Evolutionary conservation across 2,888 invertebrate genomes (phyloP), one percentile per base, ranked within the genome.

Genomic region (Petrolisthes manimaculis): DNA sequence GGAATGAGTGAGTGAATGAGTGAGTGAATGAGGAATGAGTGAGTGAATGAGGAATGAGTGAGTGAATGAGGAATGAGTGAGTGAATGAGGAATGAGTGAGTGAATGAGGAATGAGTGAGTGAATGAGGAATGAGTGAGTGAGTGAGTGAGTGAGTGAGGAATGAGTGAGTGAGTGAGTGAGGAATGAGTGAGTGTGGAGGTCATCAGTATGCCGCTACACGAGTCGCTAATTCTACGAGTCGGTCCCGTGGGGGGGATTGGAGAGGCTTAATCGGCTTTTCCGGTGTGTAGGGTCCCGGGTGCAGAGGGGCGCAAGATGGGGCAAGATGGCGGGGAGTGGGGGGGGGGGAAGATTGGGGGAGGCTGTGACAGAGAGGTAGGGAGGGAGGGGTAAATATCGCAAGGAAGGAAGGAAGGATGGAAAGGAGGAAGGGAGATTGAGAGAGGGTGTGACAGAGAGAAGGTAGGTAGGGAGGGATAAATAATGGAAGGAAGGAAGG

Each of bases 241-340:
- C 84, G 61, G 51, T 84, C 84, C 84, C 84, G 9, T 61, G 61
- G 84, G 61, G 53, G 14, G 78, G 84, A 78, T 84, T 78, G 53
- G 78, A 54, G 84, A 78, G 71, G 77, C 77, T 78, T 84, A 84
- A 84, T 84, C 84, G 84, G 84, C 51, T 84, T 84, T 37, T 54
- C 71, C 24, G 71, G 53, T 81, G 80, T 81, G 80, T 37, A 21
- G 54, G 61, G 21, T 37, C 37, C 37, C 61, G 53, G 80, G 14
- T 61, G 24, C 54, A 55, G 18, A 56, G 61, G 55, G 79, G 61
- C n/a, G 55, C 61, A 61, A 56, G 61, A 14, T 14, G 55, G 9
- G 56, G 61, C 21, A 3, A 61, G 80, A 24, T 21, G 21, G 12
- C 56, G 61, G 61, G 78, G 78, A 51, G 5, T 2, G 78, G 12